phyloP scores from a whole-genome alignment of 2,888 invertebrate species.

The Slavum lentiscoides region DNA sequence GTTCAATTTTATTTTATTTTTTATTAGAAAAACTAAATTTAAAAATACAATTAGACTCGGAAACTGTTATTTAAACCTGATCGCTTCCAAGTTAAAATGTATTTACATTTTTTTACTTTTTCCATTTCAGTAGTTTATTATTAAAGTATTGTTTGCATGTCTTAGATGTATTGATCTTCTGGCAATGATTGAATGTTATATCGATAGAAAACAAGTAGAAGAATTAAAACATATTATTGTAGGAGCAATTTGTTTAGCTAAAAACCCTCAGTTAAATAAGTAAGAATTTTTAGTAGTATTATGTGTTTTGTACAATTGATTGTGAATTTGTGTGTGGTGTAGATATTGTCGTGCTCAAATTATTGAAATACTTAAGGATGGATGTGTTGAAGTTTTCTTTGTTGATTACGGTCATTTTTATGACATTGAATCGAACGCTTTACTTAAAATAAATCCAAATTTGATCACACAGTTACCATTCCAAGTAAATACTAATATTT shows the following conservation, averaged over 20 bases:
- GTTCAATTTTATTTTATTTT: no score
- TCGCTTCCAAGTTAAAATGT: no score
- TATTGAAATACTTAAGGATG: neutral
- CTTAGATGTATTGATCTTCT: conserved; percentile 15
- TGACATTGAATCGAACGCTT: neutral
- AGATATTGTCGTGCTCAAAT: conserved; percentile 18
- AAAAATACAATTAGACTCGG: no score
- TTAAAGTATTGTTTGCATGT: neutral
- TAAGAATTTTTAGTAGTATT: neutral
- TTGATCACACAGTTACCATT: conserved; percentile 36
- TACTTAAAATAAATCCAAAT: conserved; percentile 27
- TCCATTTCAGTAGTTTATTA: no score
- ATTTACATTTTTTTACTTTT: no score
- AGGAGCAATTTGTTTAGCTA: conserved; percentile 38
- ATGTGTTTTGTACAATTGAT: neutral
- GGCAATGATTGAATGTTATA: conserved; percentile 10
- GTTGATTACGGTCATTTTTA: conserved; percentile 1
- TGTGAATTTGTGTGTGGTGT: neutral
- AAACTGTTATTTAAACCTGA: no score
- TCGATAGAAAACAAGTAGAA: conserved; percentile 6
- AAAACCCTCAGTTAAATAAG: neutral
- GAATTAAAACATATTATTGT: conserved; percentile 22
- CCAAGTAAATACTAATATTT: conserved; percentile 28
- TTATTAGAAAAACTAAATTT: no score
- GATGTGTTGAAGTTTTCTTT: conserved; percentile 28